A percentile compares a stretch with the other conserved stretches of the same genome.
Evolutionary conservation across 2,888 invertebrate genomes (phyloP).

Genomic region (Melinopterus prodromus): DNA sequence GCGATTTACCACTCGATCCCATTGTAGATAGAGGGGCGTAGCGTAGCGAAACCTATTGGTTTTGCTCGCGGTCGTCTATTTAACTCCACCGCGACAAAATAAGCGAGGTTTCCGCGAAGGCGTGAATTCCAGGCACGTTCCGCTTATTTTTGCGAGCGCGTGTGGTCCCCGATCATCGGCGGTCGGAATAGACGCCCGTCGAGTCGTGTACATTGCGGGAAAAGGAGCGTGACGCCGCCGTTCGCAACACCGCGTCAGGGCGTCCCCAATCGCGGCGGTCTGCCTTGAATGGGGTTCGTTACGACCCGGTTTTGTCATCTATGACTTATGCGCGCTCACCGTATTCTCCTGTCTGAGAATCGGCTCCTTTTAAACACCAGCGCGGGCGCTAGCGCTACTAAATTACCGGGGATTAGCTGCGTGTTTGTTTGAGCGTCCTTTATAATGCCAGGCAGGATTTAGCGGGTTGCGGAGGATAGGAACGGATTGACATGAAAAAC

Average conservation of each 20-base stretch:
- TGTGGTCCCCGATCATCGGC: neutral
- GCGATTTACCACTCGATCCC: slow-evolving; percentile 4
- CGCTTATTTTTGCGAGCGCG: neutral
- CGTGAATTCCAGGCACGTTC: slow-evolving; percentile 4
- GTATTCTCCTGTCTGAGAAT: neutral
- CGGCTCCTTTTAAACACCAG: neutral
- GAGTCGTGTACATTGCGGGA: too few relatives aligned
- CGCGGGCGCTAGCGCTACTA: neutral
- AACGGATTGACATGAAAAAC: neutral
- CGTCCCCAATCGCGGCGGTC: neutral
- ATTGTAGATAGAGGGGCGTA: neutral
- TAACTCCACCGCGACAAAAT: neutral
- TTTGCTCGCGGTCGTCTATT: neutral
- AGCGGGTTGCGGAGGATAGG: neutral
- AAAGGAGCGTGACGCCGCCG: neutral
- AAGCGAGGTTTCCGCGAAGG: neutral
- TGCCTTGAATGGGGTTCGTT: neutral
- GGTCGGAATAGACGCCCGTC: neutral
- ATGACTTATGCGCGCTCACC: neutral
- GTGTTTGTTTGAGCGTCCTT: neutral
- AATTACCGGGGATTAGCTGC: neutral
- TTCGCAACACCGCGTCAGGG: neutral
- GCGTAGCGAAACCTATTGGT: neutral
- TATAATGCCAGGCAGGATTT: neutral
- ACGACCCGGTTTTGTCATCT: neutral